Conservation (phyloP, 2,888 invertebrate species). For the Eugnorisma glareosa region DNA sequence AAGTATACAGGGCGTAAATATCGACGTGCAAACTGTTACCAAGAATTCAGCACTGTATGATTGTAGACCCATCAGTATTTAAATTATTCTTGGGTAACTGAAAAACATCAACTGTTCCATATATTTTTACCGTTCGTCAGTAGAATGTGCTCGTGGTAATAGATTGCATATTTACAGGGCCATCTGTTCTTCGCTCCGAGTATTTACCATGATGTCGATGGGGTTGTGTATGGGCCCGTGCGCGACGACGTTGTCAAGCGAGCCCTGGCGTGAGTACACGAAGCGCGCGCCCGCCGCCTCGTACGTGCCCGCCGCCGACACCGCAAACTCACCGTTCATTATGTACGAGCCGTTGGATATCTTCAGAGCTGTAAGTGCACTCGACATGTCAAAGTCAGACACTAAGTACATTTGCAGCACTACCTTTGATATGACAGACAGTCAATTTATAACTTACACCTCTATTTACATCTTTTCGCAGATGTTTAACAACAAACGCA, state of each 20-base stretch:
- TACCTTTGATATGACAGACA: slow-evolving; percentile 42
- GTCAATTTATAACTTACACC: slow-evolving; percentile 31
- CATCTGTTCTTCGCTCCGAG: background rate
- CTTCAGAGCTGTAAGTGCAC: slow-evolving; percentile 92
- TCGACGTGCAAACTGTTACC: background rate
- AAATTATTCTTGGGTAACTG: background rate
- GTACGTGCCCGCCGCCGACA: slow-evolving; percentile 93
- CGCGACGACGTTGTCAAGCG: slow-evolving; percentile 94
- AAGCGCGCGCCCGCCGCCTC: slow-evolving; percentile 95
- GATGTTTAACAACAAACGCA: slow-evolving; percentile 49
- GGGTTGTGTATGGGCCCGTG: slow-evolving; percentile 94
- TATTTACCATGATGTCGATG: slow-evolving; percentile 94
- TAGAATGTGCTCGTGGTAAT: background rate
- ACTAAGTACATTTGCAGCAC: slow-evolving; percentile 41
- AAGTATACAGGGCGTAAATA: background rate
- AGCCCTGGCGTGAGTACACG: slow-evolving; percentile 93
- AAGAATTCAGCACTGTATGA: background rate
- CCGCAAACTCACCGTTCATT: slow-evolving; percentile 95
- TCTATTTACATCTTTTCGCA: slow-evolving; percentile 43
- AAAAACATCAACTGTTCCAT: background rate
- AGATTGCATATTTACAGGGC: background rate
- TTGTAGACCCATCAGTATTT: background rate
- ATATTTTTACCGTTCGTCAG: background rate
- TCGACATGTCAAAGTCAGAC: slow-evolving; percentile 47
- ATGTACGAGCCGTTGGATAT: slow-evolving; percentile 94